Percentiles rank a stretch among this genome's conserved stretches.
phyloP scores from a whole-genome alignment of 2,113 vertebrate genomes.

The Symphodus melops region DNA sequence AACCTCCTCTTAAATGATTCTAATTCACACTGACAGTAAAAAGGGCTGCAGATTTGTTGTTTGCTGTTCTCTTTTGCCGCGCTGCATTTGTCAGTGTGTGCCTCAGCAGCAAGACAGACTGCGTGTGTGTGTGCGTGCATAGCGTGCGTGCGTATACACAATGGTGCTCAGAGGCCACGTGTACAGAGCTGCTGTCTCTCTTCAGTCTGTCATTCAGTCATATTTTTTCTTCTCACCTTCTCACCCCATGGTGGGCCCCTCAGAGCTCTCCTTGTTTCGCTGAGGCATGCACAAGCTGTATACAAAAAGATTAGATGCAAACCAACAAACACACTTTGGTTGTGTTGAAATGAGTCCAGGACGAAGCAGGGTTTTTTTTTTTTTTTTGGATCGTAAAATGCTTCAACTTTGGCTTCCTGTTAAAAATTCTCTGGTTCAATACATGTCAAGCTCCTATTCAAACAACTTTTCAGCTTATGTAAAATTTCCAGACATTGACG shows the following conservation, averaged over 20 bases:
- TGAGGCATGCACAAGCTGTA: slow-evolving; percentile 14
- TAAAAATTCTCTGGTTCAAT: background rate
- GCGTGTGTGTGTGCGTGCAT: background rate
- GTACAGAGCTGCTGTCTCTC: slow-evolving; percentile 55
- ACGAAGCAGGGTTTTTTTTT: too few relatives aligned
- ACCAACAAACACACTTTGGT: background rate
- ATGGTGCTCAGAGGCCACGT: slow-evolving; percentile 59
- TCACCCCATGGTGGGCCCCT: slow-evolving; percentile 38
- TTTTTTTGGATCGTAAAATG: background rate
- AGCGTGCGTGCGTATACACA: slow-evolving; percentile 5
- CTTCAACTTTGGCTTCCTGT: background rate
- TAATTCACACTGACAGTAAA: background rate
- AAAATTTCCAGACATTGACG: background rate
- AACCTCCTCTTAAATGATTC: background rate
- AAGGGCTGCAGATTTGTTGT: slow-evolving; percentile 4
- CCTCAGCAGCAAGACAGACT: slow-evolving; percentile 10
- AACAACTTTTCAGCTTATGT: background rate
- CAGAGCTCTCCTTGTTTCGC: slow-evolving; percentile 36
- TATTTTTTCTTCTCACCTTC: slow-evolving; percentile 36
- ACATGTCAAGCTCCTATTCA: background rate
- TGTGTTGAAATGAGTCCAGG: background rate
- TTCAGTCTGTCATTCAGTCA: slow-evolving; percentile 22
- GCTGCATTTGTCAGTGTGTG: slow-evolving; percentile 11
- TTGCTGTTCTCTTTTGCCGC: background rate
- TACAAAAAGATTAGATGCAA: slow-evolving; percentile 2